Conservation (phyloP, 2,797 vertebrate genomes). For the Xenops minutus region DNA sequence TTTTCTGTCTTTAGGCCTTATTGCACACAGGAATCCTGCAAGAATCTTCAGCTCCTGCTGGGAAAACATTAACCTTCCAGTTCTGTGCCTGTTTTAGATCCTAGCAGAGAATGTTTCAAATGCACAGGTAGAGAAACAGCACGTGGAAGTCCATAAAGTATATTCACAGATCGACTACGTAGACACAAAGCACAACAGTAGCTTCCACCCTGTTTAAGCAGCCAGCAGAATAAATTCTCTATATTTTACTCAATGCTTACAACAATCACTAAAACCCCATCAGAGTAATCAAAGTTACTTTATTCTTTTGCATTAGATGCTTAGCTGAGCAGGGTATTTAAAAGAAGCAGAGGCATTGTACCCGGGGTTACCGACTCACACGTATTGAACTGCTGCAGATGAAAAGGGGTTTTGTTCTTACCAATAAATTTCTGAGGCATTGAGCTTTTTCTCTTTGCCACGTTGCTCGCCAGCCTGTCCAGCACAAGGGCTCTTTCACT, state of each 20-base stretch:
- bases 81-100: background rate
- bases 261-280: background rate
- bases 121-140: background rate
- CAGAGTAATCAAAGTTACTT: background rate
- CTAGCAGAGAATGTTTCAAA: background rate
- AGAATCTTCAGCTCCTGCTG: background rate
- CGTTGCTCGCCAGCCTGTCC: slow-evolving; percentile 94
- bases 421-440: slow-evolving; percentile 97
- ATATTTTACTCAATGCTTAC: background rate
- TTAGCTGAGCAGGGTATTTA: slow-evolving; percentile 6
- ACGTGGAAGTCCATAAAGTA: background rate
- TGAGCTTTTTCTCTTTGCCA: slow-evolving; percentile 93
- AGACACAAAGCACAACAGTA: background rate
- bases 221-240: background rate
- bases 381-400: slow-evolving; percentile 28
- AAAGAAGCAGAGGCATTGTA: slow-evolving; percentile 16
- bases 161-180: background rate
- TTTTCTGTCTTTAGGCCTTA: slow-evolving; percentile 13
- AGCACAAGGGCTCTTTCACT: slow-evolving; percentile 90
- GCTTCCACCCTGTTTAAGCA: background rate
- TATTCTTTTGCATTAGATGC: background rate
- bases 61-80: background rate
- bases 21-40: background rate
- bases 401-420: slow-evolving; percentile 78
- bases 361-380: slow-evolving; percentile 12